Evolutionary conservation across 2,113 vertebrate species (phyloP).

Genomic region (Prunella himalayana): DNA sequence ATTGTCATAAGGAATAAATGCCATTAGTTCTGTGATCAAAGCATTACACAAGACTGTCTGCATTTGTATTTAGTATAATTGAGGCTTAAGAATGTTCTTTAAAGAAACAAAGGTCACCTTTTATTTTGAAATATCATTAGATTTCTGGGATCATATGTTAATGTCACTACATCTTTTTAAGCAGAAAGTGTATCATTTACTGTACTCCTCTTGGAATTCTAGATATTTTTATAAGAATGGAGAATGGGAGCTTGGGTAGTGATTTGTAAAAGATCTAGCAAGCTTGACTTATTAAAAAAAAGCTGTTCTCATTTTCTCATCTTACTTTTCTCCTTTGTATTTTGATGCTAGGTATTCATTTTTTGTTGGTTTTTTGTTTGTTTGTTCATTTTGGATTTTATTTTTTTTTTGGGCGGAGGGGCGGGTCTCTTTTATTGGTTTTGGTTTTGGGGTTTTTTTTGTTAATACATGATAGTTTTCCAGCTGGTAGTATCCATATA

Average conservation of each 20-base stretch:
- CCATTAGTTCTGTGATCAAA: constrained; percentile 40
- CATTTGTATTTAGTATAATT: not conserved
- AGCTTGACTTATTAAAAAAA: not conserved
- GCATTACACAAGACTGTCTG: not conserved
- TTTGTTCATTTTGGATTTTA: too few species aligned
- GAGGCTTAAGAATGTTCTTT: not conserved
- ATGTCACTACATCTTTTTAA: not conserved
- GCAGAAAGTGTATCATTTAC: not conserved
- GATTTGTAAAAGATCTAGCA: not conserved
- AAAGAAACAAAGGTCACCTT: constrained; percentile 7
- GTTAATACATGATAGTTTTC: not conserved
- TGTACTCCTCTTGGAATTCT: not conserved
- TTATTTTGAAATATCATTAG: constrained; percentile 5
- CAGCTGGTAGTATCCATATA: not conserved
- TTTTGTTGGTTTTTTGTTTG: not conserved
- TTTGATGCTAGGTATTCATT: not conserved
- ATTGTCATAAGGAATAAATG: constrained; percentile 36
- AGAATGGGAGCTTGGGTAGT: not conserved
- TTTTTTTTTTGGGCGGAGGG: fast-evolving
- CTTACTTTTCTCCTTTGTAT: not conserved
- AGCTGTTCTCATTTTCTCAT: not conserved
- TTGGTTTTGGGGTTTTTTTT: fast-evolving
- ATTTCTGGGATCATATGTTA: not conserved
- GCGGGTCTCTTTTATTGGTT: not conserved
- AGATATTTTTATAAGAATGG: not conserved